phyloP scores from a whole-genome alignment of 2,888 invertebrate species.

The Trypoxylon attenuatum region DNA sequence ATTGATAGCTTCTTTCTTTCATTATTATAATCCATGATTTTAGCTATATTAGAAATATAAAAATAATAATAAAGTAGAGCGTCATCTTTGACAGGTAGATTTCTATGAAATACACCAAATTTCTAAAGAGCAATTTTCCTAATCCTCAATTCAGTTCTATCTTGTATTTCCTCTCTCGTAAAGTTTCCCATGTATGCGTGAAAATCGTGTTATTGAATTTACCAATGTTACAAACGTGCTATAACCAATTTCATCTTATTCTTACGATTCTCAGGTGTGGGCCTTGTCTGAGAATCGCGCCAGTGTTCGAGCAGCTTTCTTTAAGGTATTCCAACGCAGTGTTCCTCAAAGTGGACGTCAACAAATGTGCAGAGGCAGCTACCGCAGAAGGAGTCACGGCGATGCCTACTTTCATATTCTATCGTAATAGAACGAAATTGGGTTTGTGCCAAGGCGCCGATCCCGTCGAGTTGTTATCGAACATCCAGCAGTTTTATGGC shows the following conservation, averaged over 20 bases:
- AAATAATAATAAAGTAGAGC: not conserved
- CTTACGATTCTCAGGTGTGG: conserved; percentile 85
- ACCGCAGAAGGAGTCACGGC: conserved; percentile 91
- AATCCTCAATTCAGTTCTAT: too few relatives aligned
- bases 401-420: conserved; percentile 99
- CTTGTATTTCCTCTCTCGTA: too few relatives aligned
- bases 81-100: not conserved
- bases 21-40: too few relatives aligned
- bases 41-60: not conserved
- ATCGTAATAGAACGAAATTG: conserved; percentile 90
- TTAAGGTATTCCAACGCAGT: conserved; percentile 90
- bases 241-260: too few relatives aligned
- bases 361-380: conserved; percentile 93
- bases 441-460: conserved; percentile 94
- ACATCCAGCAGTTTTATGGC: conserved; percentile 91
- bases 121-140: too few relatives aligned
- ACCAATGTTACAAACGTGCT: too few relatives aligned
- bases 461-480: conserved; percentile 86
- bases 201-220: too few relatives aligned
- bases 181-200: too few relatives aligned
- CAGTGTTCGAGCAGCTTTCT: conserved; percentile 92
- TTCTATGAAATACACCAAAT: not conserved
- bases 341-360: conserved; percentile 96
- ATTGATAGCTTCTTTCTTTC: too few relatives aligned
- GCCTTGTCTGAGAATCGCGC: conserved; percentile 96